Evolutionary conservation across 2,888 invertebrate genomes (phyloP), one percentile per base, ranked within the genome.

Genomic region (Oithona nana): DNA sequence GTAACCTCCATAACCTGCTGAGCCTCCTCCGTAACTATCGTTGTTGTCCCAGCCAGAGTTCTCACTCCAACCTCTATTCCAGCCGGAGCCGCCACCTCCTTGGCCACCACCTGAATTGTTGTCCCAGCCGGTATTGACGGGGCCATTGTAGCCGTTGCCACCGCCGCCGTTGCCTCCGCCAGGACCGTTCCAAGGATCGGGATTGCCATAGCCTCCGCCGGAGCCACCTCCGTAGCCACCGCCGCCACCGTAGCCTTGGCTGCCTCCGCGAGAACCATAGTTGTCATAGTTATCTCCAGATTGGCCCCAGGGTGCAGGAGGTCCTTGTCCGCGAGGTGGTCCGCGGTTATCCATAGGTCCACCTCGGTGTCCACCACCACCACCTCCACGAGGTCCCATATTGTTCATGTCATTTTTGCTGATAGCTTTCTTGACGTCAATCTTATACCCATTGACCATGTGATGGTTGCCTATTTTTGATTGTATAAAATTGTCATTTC

Each of bases 391-490:
- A 2, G 24, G 24, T 16, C 61, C 61, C 3, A 16, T 39, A n/a
- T 65, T 66, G 56, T 61, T 65, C 48, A 64, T 64, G 49, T 66
- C 65, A 20, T 63, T 60, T 56, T 66, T 66, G 48, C 65, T 70
- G 28, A 74, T 64, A 24, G 75, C 75, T 66, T 75, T 75, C 67
- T 75, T 75, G 1, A 74, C 74, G 68, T 75, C 74, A 28, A 73
- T 70, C 63, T 68, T 68, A 55, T 70, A 69, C 2, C 72, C 72
- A 64, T 73, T 73, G 49, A 75, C 69, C 49, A 67, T 66, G 65
- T 73, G 73, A 64, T 71, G 69, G 39, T 39, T 39, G 63, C 24
- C n/a, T n/a, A n/a, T n/a, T n/a, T n/a, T n/a, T n/a, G n/a, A n/a
- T n/a, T n/a, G n/a, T n/a, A n/a, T 64, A n/a, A n/a, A n/a, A n/a